Percentiles rank a stretch among this genome's conserved stretches.
Conservation (phyloP, 2,888 invertebrate genomes). For the Meloe dianella region DNA sequence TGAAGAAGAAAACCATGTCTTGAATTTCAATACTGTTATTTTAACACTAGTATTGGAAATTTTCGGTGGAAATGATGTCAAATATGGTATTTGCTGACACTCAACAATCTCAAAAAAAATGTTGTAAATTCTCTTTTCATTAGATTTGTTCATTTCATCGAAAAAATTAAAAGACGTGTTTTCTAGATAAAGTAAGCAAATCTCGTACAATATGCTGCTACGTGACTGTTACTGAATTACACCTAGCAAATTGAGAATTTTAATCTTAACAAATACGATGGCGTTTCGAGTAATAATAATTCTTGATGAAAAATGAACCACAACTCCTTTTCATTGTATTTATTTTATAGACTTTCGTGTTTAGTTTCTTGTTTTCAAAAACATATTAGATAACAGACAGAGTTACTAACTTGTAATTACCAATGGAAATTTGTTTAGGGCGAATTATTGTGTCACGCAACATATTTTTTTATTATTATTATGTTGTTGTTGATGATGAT, state of each 20-base stretch:
- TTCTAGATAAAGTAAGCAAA: too few species aligned
- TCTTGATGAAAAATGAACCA: not conserved
- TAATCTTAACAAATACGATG: not conserved
- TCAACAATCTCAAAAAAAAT: not conserved
- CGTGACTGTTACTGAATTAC: not conserved
- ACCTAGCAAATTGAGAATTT: not conserved
- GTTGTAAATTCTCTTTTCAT: not conserved
- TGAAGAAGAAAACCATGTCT: not conserved
- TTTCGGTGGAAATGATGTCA: not conserved
- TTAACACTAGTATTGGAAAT: not conserved
- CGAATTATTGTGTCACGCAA: not conserved
- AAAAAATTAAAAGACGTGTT: too few species aligned
- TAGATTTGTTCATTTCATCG: not conserved
- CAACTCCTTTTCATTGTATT: not conserved
- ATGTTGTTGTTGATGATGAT: not conserved
- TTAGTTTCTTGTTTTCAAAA: not conserved
- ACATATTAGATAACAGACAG: not conserved
- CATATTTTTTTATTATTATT: not conserved
- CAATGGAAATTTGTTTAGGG: not conserved
- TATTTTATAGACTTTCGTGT: not conserved
- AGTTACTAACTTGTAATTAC: constrained; percentile 1
- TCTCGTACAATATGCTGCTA: not conserved
- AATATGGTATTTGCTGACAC: not conserved
- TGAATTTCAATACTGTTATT: not conserved
- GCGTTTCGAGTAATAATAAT: not conserved